These are phyloP conservation scores for Catamblyrhynchus diadema DNA, from an alignment of 2,797 vertebrate genomes.

Conservation along the genomic window DNA sequence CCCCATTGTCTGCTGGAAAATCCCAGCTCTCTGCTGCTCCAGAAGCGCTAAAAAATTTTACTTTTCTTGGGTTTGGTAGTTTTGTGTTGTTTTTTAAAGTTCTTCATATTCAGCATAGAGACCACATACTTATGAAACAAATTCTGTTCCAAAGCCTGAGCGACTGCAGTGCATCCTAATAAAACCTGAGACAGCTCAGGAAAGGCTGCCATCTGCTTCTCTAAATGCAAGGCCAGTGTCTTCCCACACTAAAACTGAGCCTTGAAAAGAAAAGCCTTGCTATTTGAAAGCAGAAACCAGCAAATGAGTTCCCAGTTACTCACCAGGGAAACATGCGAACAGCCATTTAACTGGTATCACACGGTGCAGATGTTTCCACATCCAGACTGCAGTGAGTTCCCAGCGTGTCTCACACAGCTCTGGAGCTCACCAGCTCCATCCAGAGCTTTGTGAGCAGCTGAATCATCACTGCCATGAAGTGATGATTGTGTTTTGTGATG, in stretches of 20 bases:
- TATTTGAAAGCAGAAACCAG: background rate
- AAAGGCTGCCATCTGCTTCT: background rate
- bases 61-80: background rate
- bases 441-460: background rate
- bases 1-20: background rate
- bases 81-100: background rate
- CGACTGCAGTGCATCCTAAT: background rate
- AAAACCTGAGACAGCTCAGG: background rate
- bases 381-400: background rate
- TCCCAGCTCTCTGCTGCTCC: background rate
- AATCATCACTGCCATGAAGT: background rate
- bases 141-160: background rate
- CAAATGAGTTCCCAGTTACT: background rate
- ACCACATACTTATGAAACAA: background rate
- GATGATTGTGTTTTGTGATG: background rate
- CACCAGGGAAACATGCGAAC: background rate
- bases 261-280: background rate
- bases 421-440: background rate
- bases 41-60: background rate
- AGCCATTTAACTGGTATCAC: background rate
- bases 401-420: fast-evolving
- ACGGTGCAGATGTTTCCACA: background rate
- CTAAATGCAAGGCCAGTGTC: background rate
- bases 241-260: background rate
- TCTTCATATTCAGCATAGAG: background rate